These are phyloP conservation scores for Tautogolabrus adspersus DNA, from an alignment of 2,113 vertebrate genomes.

Conservation along the genomic window DNA sequence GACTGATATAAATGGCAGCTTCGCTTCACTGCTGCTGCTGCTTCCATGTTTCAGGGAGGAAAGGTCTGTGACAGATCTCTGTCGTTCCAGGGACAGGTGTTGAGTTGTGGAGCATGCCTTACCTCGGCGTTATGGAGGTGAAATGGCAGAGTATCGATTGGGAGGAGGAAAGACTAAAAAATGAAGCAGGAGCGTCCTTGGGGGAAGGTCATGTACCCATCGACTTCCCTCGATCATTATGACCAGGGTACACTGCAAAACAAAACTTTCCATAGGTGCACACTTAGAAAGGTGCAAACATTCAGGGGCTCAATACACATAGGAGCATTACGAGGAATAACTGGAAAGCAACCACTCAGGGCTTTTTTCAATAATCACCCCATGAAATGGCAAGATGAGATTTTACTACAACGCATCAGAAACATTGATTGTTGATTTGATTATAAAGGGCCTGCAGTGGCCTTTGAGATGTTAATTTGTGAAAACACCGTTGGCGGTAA, in stretches of 20 bases:
- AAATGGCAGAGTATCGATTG: slow-evolving; percentile 72
- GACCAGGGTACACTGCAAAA: not conserved
- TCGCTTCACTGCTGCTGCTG: slow-evolving; percentile 34
- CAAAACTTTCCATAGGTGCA: not conserved
- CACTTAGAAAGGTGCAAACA: not conserved
- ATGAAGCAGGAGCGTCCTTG: slow-evolving; percentile 37
- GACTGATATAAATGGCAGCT: slow-evolving; percentile 62
- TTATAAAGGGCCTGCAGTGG: slow-evolving; percentile 42
- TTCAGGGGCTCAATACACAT: slow-evolving; percentile 2
- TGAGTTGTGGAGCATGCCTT: slow-evolving; percentile 44
- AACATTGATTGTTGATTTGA: slow-evolving; percentile 59
- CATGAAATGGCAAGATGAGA: slow-evolving; percentile 42
- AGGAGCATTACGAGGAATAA: slow-evolving; percentile 19
- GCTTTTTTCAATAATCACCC: slow-evolving; percentile 52
- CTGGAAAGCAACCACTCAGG: slow-evolving; percentile 12
- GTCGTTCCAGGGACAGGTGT: slow-evolving; percentile 48
- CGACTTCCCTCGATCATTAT: slow-evolving; percentile 4
- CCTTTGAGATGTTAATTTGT: slow-evolving; percentile 38
- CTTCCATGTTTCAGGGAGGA: slow-evolving; percentile 53
- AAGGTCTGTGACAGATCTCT: slow-evolving; percentile 57
- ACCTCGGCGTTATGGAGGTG: slow-evolving; percentile 4
- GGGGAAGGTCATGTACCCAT: slow-evolving; percentile 47
- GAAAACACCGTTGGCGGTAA: not conserved
- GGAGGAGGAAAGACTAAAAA: slow-evolving; percentile 38
- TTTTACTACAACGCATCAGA: slow-evolving; percentile 24